These are phyloP conservation scores for Luperina testacea DNA, from an alignment of 2,888 invertebrate species.

Conservation along the genomic window DNA sequence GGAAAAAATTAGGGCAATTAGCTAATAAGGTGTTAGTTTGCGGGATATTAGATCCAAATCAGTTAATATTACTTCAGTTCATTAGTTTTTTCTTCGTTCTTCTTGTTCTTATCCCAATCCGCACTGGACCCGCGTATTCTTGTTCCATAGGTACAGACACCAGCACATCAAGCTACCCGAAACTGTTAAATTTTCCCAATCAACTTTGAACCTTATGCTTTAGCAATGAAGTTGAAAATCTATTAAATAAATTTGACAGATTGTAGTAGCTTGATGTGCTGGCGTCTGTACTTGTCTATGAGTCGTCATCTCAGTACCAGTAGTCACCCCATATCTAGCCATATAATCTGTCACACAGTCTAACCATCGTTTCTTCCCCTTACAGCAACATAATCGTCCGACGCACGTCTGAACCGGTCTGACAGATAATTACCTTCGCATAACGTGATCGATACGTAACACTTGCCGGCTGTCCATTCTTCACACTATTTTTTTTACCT, in stretches of 20 bases:
- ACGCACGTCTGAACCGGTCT: neutral
- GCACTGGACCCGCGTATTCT: neutral
- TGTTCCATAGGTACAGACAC: neutral
- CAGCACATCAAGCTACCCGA: too few species aligned
- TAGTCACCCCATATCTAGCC: neutral
- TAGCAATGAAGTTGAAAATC: too few species aligned
- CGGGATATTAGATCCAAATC: neutral
- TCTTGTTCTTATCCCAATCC: too few species aligned
- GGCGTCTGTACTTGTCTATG: neutral
- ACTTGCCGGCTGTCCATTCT: neutral
- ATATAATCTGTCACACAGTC: neutral
- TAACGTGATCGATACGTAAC: slow-evolving; percentile 6
- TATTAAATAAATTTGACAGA: too few species aligned
- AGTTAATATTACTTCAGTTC: neutral
- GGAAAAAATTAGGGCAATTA: neutral
- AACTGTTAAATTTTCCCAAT: too few species aligned
- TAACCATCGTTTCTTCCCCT: neutral
- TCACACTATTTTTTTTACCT: neutral
- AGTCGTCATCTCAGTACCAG: neutral
- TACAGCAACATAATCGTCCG: neutral
- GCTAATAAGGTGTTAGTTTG: neutral
- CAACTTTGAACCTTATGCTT: too few species aligned
- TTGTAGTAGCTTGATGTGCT: too few species aligned
- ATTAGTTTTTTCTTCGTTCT: neutral
- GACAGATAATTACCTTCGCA: neutral